Base-by-base conservation (phyloP, 2,113 vertebrate species). In the Odocoileus hemionus region DNA sequence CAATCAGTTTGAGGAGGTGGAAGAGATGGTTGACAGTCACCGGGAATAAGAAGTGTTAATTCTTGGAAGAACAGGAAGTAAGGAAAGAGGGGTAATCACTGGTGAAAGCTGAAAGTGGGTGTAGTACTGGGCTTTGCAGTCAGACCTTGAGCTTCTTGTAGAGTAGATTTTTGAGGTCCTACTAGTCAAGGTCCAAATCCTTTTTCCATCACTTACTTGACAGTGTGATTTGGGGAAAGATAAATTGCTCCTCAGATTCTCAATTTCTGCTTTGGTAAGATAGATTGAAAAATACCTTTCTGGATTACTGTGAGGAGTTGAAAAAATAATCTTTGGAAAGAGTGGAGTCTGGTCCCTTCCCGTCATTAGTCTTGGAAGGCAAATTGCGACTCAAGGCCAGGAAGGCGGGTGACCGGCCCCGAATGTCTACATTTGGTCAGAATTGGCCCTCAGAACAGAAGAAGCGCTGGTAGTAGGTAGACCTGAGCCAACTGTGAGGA, bases 191-290 rank as follows among this genome's bases (percentile, higher is more conserved):
- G 3, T 16, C 19, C n/a, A 86, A 85, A 74, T 85, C 36, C 39
- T 60, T 4, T 5, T 19, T 95, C 30, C 28, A 8, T 64, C 84
- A n/a, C 92, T 86, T 54, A 76, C 25, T 58, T 93, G 67, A 36
- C 25, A 91, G 7, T 85, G 26, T 45, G 16, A 70, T 79, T 94
- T 97, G 64, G 82, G 33, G 50, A 80, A 79, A 86, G 33, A 61
- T 70, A n/a, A 28, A 11, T 82, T 39, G 61, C 15, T 16, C 86
- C 25, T 91, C 14, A 57, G 50, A 39, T 78, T 89, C 12, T 96
- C 70, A 95, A 13, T 86, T 96, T 98, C 26, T 74, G 13, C 33
- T 91, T 96, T 47, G 86, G 10, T 82, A 89, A 88, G 87, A 79
- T 83, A 30, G 55, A 33, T 70, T 86, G 57, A 91, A 21, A 67